These are phyloP conservation scores for Ambastaia sidthimunki DNA, from an alignment of 2,797 vertebrate species.

Conservation along the genomic window DNA sequence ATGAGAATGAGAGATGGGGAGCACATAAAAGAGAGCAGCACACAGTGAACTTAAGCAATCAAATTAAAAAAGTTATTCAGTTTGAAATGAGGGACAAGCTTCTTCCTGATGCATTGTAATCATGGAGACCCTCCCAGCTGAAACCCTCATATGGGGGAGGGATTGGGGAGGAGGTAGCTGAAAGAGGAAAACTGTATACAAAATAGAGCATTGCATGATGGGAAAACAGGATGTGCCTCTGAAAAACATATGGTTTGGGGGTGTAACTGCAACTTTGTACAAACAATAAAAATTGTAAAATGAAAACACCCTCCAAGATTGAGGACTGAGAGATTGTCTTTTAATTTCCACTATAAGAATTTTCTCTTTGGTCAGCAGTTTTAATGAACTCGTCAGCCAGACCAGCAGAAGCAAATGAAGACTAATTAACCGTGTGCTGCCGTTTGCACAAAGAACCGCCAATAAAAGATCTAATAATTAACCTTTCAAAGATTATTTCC, in stretches of 20 bases:
- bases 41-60: slow-evolving; percentile 80
- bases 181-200: not conserved
- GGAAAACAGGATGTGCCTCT: slow-evolving; percentile 5
- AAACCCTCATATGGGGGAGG: slow-evolving; percentile 6
- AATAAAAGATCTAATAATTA: slow-evolving; percentile 79
- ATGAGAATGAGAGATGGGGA: slow-evolving; percentile 73
- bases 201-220: not conserved
- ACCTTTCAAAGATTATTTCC: slow-evolving; percentile 73
- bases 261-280: slow-evolving; percentile 2
- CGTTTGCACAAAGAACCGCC: slow-evolving; percentile 76
- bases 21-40: slow-evolving; percentile 65
- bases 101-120: slow-evolving; percentile 65
- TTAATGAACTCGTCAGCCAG: slow-evolving; percentile 44
- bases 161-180: not conserved
- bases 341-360: not conserved
- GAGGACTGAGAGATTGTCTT: not conserved
- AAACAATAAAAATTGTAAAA: slow-evolving; percentile 15
- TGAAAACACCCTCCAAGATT: slow-evolving; percentile 2
- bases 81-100: slow-evolving; percentile 72
- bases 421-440: slow-evolving; percentile 79
- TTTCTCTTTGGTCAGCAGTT: slow-evolving; percentile 36
- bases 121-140: slow-evolving; percentile 61
- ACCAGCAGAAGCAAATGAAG: slow-evolving; percentile 69
- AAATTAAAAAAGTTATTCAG: slow-evolving; percentile 82
- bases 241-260: not conserved